Percentiles rank a stretch among this genome's conserved stretches.
phyloP scores from a whole-genome alignment of 1,140 invertebrate species.

The Zaprionus inermis region DNA sequence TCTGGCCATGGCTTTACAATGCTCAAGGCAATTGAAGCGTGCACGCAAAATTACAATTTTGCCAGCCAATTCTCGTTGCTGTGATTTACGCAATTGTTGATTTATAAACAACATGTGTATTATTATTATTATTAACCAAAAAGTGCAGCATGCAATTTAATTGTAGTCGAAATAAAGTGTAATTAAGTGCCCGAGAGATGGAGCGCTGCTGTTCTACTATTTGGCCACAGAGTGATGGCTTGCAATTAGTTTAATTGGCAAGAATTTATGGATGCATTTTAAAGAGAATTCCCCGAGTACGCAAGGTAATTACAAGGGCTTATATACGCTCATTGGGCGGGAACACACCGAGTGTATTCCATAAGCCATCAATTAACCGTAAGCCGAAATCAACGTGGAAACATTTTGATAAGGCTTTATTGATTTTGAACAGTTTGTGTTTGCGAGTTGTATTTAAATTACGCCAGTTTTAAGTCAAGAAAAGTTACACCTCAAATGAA shows the following conservation, averaged over 20 bases:
- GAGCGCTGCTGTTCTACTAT: not conserved
- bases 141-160: slow-evolving; percentile 56
- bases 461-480: not conserved
- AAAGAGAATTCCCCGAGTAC: slow-evolving; percentile 23
- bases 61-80: slow-evolving; percentile 53
- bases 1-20: slow-evolving; percentile 42
- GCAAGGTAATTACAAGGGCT: slow-evolving; percentile 25
- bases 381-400: slow-evolving; percentile 19
- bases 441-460: not conserved
- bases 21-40: slow-evolving; percentile 76
- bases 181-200: slow-evolving; percentile 44
- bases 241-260: slow-evolving; percentile 46
- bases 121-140: slow-evolving; percentile 70
- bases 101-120: slow-evolving; percentile 80
- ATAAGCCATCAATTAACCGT: slow-evolving; percentile 22
- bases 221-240: slow-evolving; percentile 24
- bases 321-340: slow-evolving; percentile 16
- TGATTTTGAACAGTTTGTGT: not conserved
- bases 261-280: slow-evolving; percentile 30
- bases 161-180: slow-evolving; percentile 48
- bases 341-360: slow-evolving; percentile 5
- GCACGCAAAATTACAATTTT: slow-evolving; percentile 74
- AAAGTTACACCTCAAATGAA: not conserved
- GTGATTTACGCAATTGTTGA: slow-evolving; percentile 74
- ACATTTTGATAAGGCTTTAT: not conserved